Conservation (phyloP, 2,113 vertebrate species). For the Pachyramphus minor region DNA sequence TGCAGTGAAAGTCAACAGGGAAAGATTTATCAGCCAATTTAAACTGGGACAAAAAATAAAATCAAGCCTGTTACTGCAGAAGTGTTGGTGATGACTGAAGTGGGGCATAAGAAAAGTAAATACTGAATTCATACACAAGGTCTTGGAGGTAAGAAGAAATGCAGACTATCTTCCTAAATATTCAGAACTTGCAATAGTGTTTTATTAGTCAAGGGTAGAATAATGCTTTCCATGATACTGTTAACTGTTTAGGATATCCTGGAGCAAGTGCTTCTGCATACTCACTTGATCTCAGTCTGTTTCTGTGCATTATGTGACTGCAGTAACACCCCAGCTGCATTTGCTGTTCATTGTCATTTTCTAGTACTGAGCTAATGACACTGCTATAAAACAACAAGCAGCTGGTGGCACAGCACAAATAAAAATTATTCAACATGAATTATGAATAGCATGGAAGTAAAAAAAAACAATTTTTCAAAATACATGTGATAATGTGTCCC, state of each 20-base stretch:
- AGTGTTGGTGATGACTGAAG: not conserved
- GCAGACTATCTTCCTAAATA: not conserved
- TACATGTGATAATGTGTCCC: not conserved
- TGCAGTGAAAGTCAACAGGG: not conserved
- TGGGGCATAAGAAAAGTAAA: not conserved
- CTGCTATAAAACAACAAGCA: not conserved
- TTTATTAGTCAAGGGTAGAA: not conserved
- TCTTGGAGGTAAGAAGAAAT: not conserved
- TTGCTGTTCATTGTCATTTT: conserved; percentile 1
- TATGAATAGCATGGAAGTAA: not conserved
- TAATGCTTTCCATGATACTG: not conserved
- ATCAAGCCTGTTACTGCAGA: not conserved
- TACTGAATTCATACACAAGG: not conserved
- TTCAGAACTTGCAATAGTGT: not conserved
- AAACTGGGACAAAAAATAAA: not conserved
- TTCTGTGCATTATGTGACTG: not conserved
- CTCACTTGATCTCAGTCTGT: not conserved
- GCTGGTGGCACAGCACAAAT: conserved; percentile 11
- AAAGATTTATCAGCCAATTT: not conserved
- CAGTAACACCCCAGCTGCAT: not conserved
- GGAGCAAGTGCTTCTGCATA: not conserved
- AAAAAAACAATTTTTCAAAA: not conserved
- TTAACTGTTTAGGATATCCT: not conserved
- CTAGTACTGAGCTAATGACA: not conserved
- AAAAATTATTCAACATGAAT: conserved; percentile 5